A percentile compares a stretch with the other conserved stretches of the same genome.
Evolutionary conservation across 2,113 vertebrate genomes (phyloP).

Genomic region (Siniperca chuatsi): DNA sequence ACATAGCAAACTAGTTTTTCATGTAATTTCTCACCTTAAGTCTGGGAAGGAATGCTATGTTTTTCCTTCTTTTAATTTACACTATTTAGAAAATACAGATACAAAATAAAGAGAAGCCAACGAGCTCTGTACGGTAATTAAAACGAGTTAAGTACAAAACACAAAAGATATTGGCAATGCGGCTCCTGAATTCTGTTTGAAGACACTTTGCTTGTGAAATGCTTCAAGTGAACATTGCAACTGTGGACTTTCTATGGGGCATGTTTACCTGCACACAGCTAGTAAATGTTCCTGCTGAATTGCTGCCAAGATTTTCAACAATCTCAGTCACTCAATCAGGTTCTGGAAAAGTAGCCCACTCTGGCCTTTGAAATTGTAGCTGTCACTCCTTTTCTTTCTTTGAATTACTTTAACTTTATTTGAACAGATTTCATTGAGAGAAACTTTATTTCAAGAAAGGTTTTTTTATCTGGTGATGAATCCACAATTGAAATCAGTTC

Average conservation of each 20-base stretch:
- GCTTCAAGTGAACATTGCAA: neutral
- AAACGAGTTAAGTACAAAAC: neutral
- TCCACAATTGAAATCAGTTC: neutral
- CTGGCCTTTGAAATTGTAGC: constrained; percentile 4
- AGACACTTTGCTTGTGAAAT: neutral
- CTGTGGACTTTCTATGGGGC: neutral
- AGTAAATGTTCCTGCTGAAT: neutral
- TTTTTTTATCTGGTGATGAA: neutral
- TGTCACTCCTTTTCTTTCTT: neutral
- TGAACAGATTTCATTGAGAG: neutral
- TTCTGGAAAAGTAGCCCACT: neutral
- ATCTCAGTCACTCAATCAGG: constrained; percentile 7
- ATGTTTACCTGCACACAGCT: constrained; percentile 11
- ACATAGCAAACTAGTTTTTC: neutral
- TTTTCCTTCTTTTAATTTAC: neutral
- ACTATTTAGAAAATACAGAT: neutral
- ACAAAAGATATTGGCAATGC: neutral
- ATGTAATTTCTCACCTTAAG: neutral
- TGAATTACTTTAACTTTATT: neutral
- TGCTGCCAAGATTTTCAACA: constrained; percentile 12
- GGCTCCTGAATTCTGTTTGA: neutral
- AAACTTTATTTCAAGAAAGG: neutral
- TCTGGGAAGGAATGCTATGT: neutral
- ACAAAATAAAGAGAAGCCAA: neutral
- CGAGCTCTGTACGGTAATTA: neutral